Evolutionary conservation across 2,113 vertebrate species (phyloP), one percentile per base, ranked within the genome.

Genomic region (Sprattus sprattus): DNA sequence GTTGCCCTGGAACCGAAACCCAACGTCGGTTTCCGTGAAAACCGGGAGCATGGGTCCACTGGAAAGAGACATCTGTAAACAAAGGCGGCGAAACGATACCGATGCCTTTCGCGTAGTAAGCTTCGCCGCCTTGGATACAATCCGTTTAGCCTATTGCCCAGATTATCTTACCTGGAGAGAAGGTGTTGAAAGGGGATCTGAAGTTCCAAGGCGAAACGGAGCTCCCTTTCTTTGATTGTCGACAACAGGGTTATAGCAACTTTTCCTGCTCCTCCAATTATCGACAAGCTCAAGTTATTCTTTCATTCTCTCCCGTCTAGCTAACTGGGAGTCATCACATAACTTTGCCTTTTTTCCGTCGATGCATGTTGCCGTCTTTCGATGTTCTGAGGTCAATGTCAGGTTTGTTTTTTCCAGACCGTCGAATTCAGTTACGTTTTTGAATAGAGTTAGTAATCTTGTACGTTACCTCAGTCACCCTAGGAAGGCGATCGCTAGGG

Each of bases 401-500:
- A 82, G 71, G 32, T 46, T 20, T 81, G 85, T 88, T 85, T 20
- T 90, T 89, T 87, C 78, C 85, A 83, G 85, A 86, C 88, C 28
- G 85, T 84, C 89, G 64, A 90, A 89, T 86, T 83, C 47, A 47
- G 71, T 78, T 39, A 44, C 82, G 81, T 80, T 90, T 90, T 88
- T 88, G 88, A 28, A 91, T 49, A 89, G 78, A 52, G 71, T 90
- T 86, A 89, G 60, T 88, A 89, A 86, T 90, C 90, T 91, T 92
- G 83, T 57, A 60, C 81, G 87, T 92, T 93, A 91, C 91, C 93
- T 92, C 90, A 89, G 86, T 92, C 91, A 90, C 89, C 86, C 92
- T 89, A 89, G 89, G 92, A 91, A 94, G 91, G 91, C 91, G 87
- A 93, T 93, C 92, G 91, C 91, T 86, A 89, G 91, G 91, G 89